phyloP scores from a whole-genome alignment of 1,140 invertebrate genomes.

The Caerostris extrusa region DNA sequence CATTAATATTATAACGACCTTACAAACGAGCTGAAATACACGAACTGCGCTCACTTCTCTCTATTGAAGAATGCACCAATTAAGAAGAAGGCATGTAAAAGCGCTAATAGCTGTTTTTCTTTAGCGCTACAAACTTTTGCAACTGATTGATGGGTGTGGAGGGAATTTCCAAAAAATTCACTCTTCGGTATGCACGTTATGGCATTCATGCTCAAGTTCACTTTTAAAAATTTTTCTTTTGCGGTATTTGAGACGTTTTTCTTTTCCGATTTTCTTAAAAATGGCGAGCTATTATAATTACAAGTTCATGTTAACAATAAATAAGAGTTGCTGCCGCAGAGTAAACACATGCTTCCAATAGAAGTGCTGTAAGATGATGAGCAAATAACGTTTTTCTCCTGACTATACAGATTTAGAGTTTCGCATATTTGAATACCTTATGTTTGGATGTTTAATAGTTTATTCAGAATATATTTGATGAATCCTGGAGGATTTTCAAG shows the following conservation, averaged over 20 bases:
- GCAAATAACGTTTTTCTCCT: neutral
- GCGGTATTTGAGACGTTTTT: neutral
- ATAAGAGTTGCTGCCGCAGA: neutral
- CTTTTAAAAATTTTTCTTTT: neutral
- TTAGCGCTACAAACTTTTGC: neutral
- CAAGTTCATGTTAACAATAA: neutral
- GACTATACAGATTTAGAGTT: too few species aligned
- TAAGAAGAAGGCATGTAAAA: neutral
- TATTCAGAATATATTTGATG: too few species aligned
- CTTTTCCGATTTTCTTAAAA: neutral
- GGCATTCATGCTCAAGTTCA: neutral
- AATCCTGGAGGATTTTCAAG: too few species aligned
- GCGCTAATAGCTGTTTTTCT: neutral
- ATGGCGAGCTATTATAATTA: neutral
- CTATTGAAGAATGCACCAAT: neutral
- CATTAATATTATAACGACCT: neutral
- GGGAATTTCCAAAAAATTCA: neutral
- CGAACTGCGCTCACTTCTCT: too few species aligned
- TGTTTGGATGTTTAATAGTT: too few species aligned
- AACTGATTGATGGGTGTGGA: neutral
- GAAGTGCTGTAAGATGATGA: neutral
- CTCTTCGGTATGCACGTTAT: neutral
- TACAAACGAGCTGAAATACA: neutral
- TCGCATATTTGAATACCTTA: too few species aligned
- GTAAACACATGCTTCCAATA: neutral